Evolutionary conservation across 2,888 invertebrate species (phyloP), one percentile per base, ranked within the genome.

Genomic region (Dolichopus griseipennis): DNA sequence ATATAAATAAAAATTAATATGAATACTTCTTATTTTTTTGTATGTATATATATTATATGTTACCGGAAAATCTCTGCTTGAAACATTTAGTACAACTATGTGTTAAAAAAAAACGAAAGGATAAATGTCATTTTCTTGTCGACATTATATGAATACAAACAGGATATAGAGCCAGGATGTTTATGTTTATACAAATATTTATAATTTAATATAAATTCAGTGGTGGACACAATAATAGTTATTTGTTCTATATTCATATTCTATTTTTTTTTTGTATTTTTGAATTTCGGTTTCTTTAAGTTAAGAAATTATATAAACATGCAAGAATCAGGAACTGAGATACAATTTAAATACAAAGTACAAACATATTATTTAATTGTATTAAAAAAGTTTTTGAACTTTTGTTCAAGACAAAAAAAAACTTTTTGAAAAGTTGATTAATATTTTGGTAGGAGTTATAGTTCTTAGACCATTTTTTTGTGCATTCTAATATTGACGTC

Each of bases 121-220:
- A 52, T 52, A 52, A 52, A 52, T 52, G 52, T 52, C 52, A 52
- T 18, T 12, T 52, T 52, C 52, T 52, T 52, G 9, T 18, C 52
- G 52, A 52, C 6, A n/a, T 52, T 52, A 52, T 18, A 18, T 2
- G n/a, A 52, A 52, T 18, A 52, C 18, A 52, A 18, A 52, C 52
- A 52, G 52, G 52, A 18, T 52, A 43, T 43, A 15, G 2, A 37
- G 1, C 2, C 4, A 37, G 8, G 8, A 7, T 37, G 37, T 37
- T 1, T 12, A 34, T 37, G 12, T 12, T 52, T 52, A 37, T 10
- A 37, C 4, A 18, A 52, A 52, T 6, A 52, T 18, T n/a, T 52
- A 52, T 52, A 52, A 52, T 52, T 52, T 52, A 52, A 52, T 52
- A 52, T n/a, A 52, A 52, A 52, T 52, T 52, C 15, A 52, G 52